A percentile compares a stretch with the other conserved stretches of the same genome.
Conservation (phyloP, 2,113 vertebrate species). For the Corvus cornix region DNA sequence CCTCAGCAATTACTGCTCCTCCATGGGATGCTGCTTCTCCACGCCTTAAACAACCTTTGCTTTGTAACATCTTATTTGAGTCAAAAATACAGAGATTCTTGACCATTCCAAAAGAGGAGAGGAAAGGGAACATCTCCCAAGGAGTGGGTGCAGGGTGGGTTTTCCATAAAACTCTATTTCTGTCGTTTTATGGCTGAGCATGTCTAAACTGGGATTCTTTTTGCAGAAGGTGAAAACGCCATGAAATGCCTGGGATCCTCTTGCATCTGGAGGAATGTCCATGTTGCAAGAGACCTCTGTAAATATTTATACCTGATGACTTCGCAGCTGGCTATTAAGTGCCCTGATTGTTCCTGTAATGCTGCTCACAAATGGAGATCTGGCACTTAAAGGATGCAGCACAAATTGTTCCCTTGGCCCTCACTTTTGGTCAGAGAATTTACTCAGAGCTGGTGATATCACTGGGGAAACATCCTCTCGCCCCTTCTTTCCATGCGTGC, state of each 20-base stretch:
- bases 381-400: conserved; percentile 44
- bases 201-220: not conserved
- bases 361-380: conserved; percentile 34
- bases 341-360: not conserved
- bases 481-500: not conserved
- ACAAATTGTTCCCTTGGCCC: conserved; percentile 29
- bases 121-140: not conserved
- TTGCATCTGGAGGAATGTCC: conserved; percentile 36
- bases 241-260: not conserved
- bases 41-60: accelerated
- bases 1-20: not conserved
- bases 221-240: conserved; percentile 36
- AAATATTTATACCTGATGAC: conserved; percentile 69
- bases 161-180: conserved; percentile 34
- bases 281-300: conserved; percentile 42
- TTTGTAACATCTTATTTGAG: not conserved
- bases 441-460: conserved; percentile 39
- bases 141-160: accelerated
- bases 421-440: conserved; percentile 34
- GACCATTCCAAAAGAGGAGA: not conserved
- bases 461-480: conserved; percentile 21
- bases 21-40: accelerated
- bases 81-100: not conserved
- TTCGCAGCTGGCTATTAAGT: conserved; percentile 56
- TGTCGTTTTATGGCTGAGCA: not conserved